A percentile compares a stretch with the other conserved stretches of the same genome.
Evolutionary conservation across 2,888 invertebrate species (phyloP).

Genomic region (Athalia circularis): DNA sequence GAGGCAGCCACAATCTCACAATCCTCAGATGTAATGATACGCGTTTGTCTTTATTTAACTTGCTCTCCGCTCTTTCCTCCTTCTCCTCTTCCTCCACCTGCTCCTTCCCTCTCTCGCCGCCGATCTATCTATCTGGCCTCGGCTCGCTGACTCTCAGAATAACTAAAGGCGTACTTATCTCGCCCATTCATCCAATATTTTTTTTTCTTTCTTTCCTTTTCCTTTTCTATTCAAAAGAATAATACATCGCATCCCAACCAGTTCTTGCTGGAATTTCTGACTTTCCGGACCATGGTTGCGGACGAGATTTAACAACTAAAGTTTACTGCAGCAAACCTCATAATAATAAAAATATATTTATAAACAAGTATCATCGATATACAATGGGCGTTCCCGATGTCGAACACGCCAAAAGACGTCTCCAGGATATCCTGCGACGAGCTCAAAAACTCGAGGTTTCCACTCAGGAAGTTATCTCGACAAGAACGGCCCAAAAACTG

Average conservation of each 20-base stretch:
- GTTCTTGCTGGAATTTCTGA: too few relatives aligned
- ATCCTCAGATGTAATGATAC: slow-evolving; percentile 29
- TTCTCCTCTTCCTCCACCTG: background rate
- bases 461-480: slow-evolving; percentile 63
- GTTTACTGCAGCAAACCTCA: slow-evolving; percentile 10
- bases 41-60: slow-evolving; percentile 20
- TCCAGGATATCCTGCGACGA: slow-evolving; percentile 64
- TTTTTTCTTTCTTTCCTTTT: background rate
- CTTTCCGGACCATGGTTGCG: background rate
- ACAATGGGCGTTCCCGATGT: slow-evolving; percentile 65
- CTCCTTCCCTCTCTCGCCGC: slow-evolving; percentile 1
- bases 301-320: background rate
- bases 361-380: background rate
- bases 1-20: slow-evolving; percentile 1
- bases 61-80: slow-evolving; percentile 24
- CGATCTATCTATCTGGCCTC: slow-evolving; percentile 25
- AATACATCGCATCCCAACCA: too few relatives aligned
- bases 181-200: background rate
- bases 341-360: background rate
- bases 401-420: slow-evolving; percentile 65
- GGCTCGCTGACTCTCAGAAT: slow-evolving; percentile 15
- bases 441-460: slow-evolving; percentile 66
- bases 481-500: slow-evolving; percentile 65
- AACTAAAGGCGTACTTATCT: slow-evolving; percentile 1
- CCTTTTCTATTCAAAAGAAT: background rate